Percentiles rank a stretch among this genome's conserved stretches.
Conservation (phyloP, 2,113 vertebrate species). For the Pachypanchax playfairii region DNA sequence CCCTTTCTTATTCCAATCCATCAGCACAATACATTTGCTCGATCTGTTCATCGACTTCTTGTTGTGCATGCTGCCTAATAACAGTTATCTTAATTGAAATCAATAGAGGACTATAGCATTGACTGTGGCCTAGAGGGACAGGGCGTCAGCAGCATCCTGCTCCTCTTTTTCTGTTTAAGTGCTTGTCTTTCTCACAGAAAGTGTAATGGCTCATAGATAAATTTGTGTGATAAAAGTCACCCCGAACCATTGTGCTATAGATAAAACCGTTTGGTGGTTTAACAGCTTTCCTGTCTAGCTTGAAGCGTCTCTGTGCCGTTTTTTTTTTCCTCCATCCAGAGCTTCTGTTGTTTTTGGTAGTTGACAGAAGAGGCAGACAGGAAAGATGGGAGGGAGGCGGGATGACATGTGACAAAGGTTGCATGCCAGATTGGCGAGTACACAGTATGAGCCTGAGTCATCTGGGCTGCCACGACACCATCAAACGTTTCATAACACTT, state of each 20-base stretch:
- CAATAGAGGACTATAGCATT: slow-evolving; percentile 50
- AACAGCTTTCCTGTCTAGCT: background rate
- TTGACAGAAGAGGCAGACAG: slow-evolving; percentile 53
- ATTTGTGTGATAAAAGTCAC: background rate
- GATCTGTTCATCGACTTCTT: slow-evolving; percentile 39
- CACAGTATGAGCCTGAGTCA: slow-evolving; percentile 69
- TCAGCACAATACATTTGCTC: slow-evolving; percentile 27
- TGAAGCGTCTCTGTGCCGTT: slow-evolving; percentile 1
- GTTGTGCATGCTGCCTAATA: slow-evolving; percentile 52
- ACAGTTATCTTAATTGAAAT: slow-evolving; percentile 75
- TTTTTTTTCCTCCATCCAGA: slow-evolving; percentile 19
- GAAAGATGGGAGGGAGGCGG: slow-evolving; percentile 64
- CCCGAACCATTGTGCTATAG: background rate
- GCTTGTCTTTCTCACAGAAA: background rate
- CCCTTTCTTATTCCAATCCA: slow-evolving; percentile 30
- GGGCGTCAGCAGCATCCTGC: slow-evolving; percentile 6
- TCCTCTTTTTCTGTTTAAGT: slow-evolving; percentile 11
- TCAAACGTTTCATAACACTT: slow-evolving; percentile 37
- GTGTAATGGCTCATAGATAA: background rate
- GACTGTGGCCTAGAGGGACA: slow-evolving; percentile 35
- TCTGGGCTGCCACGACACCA: slow-evolving; percentile 53
- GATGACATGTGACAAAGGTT: slow-evolving; percentile 67
- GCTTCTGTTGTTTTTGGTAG: slow-evolving; percentile 22
- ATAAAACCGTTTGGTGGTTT: slow-evolving; percentile 5
- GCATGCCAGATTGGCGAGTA: slow-evolving; percentile 70